phyloP scores from a whole-genome alignment of 1,140 invertebrate species.

The Goniozus legneri region DNA sequence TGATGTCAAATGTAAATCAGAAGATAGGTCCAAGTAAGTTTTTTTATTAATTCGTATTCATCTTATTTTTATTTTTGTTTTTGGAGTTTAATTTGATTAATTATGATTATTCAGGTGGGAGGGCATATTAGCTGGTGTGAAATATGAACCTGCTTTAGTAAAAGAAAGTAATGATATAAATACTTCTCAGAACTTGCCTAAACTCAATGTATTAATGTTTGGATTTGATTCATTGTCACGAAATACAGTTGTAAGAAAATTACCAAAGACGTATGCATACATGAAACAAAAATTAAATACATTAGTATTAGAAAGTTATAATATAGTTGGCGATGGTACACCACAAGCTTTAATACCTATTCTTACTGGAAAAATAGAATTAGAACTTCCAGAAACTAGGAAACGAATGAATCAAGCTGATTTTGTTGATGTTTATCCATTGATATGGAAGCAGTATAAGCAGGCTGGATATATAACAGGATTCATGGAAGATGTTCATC shows the following conservation, averaged over 20 bases:
- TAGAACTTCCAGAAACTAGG: slow-evolving; percentile 82
- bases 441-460: slow-evolving; percentile 76
- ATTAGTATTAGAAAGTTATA: slow-evolving; percentile 76
- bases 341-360: slow-evolving; percentile 90
- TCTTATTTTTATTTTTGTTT: too few species aligned
- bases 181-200: slow-evolving; percentile 52
- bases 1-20: slow-evolving; percentile 57
- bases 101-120: slow-evolving; percentile 55
- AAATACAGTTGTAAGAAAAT: slow-evolving; percentile 80
- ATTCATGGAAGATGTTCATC: slow-evolving; percentile 83
- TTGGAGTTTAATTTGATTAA: too few species aligned
- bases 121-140: slow-evolving; percentile 58
- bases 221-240: slow-evolving; percentile 89
- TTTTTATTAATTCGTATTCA: slow-evolving; percentile 10
- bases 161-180: slow-evolving; percentile 54
- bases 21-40: slow-evolving; percentile 53
- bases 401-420: slow-evolving; percentile 68
- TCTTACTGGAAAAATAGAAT: slow-evolving; percentile 82
- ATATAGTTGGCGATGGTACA: slow-evolving; percentile 93
- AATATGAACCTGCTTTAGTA: slow-evolving; percentile 49
- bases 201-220: slow-evolving; percentile 81
- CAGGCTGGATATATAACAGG: slow-evolving; percentile 70
- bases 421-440: slow-evolving; percentile 75
- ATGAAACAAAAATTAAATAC: slow-evolving; percentile 68
- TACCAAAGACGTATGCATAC: slow-evolving; percentile 79